A percentile compares a stretch with the other conserved stretches of the same genome.
phyloP scores from a whole-genome alignment of 37 sponge, comb jelly and placozoan species.

The Spongia lamella region DNA sequence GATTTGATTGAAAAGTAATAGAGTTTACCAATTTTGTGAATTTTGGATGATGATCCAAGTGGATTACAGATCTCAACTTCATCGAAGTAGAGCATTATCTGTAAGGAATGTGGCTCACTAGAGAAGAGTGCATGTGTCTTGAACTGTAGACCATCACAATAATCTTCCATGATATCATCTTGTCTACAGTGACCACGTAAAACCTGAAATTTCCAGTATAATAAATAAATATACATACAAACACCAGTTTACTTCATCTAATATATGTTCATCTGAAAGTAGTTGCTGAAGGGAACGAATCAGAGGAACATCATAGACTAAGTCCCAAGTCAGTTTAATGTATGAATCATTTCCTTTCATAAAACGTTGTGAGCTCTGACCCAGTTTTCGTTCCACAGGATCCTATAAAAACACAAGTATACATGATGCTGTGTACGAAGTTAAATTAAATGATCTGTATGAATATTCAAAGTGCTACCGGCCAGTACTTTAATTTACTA shows the following conservation, averaged over 20 bases:
- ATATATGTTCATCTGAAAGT: conserved; percentile 5
- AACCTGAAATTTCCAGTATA: too few species aligned
- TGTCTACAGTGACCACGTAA: conserved; percentile 17
- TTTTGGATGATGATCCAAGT: conserved; percentile 24
- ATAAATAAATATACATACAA: too few species aligned
- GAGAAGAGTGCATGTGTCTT: conserved; percentile 11
- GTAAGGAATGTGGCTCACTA: background rate
- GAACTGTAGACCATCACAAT: conserved; percentile 21
- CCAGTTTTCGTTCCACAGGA: too few species aligned
- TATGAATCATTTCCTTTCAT: too few species aligned
- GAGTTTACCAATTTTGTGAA: conserved; percentile 22
- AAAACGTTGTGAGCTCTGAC: too few species aligned
- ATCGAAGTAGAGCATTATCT: background rate
- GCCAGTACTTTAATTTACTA: too few species aligned
- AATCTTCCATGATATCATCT: conserved; percentile 24
- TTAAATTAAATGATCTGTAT: too few species aligned
- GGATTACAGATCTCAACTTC: conserved; percentile 20
- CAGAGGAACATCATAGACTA: conserved; percentile 26
- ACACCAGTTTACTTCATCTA: conserved; percentile 21
- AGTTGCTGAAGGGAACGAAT: conserved; percentile 25
- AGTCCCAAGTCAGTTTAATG: too few species aligned
- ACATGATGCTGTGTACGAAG: too few species aligned
- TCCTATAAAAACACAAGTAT: too few species aligned
- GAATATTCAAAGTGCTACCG: too few species aligned
- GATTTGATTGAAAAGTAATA: too few species aligned